Conservation (phyloP, 2,113 vertebrate species). For the Zootoca vivipara region DNA sequence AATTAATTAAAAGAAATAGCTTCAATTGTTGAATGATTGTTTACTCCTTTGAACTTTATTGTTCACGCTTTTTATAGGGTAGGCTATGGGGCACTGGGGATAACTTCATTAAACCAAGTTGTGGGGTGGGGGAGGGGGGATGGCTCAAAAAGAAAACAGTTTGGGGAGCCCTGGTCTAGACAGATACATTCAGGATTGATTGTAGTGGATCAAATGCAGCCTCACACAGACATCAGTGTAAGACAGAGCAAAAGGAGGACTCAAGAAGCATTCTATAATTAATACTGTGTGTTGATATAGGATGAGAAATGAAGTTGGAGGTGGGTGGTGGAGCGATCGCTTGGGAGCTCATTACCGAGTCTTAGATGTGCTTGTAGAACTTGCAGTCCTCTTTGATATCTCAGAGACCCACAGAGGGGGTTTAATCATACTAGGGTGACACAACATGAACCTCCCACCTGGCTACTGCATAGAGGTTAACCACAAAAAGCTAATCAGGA, state of each 20-base stretch:
- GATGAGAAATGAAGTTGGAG: conserved; percentile 43
- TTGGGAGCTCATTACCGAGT: conserved; percentile 35
- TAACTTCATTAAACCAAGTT: no score
- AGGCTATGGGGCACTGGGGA: no score
- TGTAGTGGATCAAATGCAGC: neutral
- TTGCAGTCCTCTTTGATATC: neutral
- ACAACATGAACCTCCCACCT: neutral
- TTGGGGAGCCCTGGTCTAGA: neutral
- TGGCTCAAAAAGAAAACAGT: no score
- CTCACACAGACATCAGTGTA: neutral
- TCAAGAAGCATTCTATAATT: neutral
- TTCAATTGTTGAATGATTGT: no score
- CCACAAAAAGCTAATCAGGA: neutral
- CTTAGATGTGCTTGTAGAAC: conserved; percentile 8
- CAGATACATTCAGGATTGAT: neutral
- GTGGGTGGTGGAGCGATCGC: conserved; percentile 24
- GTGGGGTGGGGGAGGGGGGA: no score
- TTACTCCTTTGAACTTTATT: no score
- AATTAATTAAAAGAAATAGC: no score
- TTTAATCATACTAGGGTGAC: neutral
- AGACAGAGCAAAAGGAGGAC: neutral
- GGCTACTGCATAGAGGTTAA: neutral
- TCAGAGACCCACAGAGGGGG: no score
- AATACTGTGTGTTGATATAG: neutral
- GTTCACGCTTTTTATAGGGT: no score